Conservation (phyloP, 1,140 invertebrate species). For the Samia ricini region DNA sequence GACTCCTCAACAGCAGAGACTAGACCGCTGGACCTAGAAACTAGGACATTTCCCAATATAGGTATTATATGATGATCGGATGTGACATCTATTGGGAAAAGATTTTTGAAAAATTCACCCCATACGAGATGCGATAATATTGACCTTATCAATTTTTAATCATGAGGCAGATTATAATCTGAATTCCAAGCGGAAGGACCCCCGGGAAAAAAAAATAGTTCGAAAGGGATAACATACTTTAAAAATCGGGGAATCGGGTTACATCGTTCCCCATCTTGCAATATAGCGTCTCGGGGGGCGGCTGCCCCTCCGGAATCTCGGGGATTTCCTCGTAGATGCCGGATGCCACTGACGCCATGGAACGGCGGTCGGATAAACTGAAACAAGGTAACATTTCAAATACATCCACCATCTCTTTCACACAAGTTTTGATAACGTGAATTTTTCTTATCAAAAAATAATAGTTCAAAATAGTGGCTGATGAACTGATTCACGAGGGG, state of each 20-base stretch:
- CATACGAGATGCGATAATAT: too few species aligned
- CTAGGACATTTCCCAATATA: too few species aligned
- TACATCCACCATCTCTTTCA: too few species aligned
- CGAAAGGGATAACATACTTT: too few species aligned
- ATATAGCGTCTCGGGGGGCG: slow-evolving; percentile 7
- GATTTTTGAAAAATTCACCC: too few species aligned
- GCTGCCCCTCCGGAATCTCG: slow-evolving; percentile 29
- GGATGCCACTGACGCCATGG: slow-evolving; percentile 49
- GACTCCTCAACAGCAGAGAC: too few species aligned
- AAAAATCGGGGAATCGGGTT: slow-evolving; percentile 3
- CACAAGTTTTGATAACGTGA: too few species aligned
- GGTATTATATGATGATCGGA: too few species aligned
- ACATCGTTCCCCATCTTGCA: slow-evolving; percentile 16
- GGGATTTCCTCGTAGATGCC: slow-evolving; percentile 68
- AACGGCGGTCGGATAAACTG: slow-evolving; percentile 42
- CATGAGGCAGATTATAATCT: not conserved
- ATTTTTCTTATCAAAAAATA: not conserved
- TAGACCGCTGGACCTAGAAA: too few species aligned
- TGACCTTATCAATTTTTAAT: not conserved
- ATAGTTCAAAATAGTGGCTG: not conserved
- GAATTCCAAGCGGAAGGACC: not conserved
- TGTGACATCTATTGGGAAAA: too few species aligned
- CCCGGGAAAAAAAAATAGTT: too few species aligned
- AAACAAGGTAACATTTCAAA: not conserved
- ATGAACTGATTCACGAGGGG: too few species aligned